A percentile compares a stretch with the other conserved stretches of the same genome.
These are phyloP conservation scores for Drosophila bocqueti DNA, from an alignment of 1,140 invertebrate genomes.

Conservation along the genomic window DNA sequence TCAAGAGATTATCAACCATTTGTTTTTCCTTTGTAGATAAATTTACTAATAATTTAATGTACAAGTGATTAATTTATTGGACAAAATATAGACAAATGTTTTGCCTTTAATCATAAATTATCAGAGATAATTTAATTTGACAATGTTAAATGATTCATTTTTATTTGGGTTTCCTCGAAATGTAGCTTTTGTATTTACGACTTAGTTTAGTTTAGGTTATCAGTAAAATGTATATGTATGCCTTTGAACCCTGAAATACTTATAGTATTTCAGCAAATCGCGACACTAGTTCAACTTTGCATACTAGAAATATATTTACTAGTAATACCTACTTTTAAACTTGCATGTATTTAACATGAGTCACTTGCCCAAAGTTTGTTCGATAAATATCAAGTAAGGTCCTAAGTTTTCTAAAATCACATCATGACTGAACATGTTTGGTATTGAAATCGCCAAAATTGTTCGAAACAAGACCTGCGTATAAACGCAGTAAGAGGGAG, in stretches of 20 bases:
- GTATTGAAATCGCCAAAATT: slow-evolving; percentile 2
- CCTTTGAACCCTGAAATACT: not conserved
- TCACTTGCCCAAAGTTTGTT: slow-evolving; percentile 10
- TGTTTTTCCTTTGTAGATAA: slow-evolving; percentile 16
- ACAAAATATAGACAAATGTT: slow-evolving; percentile 35
- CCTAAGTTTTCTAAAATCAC: not conserved
- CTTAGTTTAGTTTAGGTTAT: not conserved
- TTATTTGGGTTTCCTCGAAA: not conserved
- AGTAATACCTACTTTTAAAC: not conserved
- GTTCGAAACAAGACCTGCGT: slow-evolving; percentile 3
- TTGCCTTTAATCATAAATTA: not conserved
- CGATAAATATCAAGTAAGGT: slow-evolving; percentile 2
- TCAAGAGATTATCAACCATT: not conserved
- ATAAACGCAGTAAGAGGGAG: slow-evolving; percentile 2
- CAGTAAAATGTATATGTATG: not conserved
- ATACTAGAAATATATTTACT: not conserved
- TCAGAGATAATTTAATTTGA: not conserved
- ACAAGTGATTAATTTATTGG: slow-evolving; percentile 28
- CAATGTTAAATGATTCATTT: not conserved
- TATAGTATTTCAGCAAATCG: not conserved
- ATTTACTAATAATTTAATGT: slow-evolving; percentile 26
- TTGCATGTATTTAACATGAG: slow-evolving; percentile 2
- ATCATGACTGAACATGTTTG: not conserved
- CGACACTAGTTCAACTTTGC: not conserved
- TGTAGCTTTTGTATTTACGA: not conserved